A percentile compares a stretch with the other conserved stretches of the same genome.
Conservation (phyloP, 2,888 invertebrate genomes). For the Pocota personata region DNA sequence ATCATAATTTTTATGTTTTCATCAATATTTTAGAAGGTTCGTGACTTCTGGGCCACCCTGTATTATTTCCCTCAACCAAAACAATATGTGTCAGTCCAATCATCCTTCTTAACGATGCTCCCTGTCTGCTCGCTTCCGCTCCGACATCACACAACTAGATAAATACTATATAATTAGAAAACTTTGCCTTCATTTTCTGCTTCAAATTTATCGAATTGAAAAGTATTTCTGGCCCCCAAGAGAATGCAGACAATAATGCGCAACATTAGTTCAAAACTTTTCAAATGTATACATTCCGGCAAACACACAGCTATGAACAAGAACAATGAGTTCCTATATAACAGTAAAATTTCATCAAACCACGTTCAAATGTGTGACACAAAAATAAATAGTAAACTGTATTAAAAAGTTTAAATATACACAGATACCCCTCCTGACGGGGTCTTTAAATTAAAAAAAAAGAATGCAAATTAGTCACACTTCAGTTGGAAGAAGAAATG, state of each 20-base stretch:
- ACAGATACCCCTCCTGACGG: not conserved
- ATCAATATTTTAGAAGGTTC: too few species aligned
- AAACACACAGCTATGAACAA: not conserved
- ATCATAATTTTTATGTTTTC: too few species aligned
- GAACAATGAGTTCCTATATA: not conserved
- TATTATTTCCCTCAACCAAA: not conserved
- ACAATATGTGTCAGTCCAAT: not conserved
- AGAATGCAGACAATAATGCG: constrained; percentile 20
- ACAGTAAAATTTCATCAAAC: not conserved
- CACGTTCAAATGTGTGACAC: constrained; percentile 4
- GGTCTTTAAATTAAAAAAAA: not conserved
- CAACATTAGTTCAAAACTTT: constrained; percentile 15
- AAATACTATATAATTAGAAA: constrained; percentile 34
- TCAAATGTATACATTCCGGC: not conserved
- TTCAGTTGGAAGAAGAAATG: not conserved
- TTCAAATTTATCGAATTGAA: constrained; percentile 8
- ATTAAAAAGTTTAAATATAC: not conserved
- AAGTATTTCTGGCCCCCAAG: not conserved
- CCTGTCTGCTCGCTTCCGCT: not conserved
- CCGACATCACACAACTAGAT: not conserved
- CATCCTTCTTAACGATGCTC: too few species aligned
- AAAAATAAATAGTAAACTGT: not conserved
- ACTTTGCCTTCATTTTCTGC: constrained; percentile 12
- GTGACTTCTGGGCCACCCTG: too few species aligned
- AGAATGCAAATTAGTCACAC: constrained; percentile 7